These are phyloP conservation scores for Hypercompe scribonia DNA, from an alignment of 2,888 invertebrate genomes.

Conservation along the genomic window DNA sequence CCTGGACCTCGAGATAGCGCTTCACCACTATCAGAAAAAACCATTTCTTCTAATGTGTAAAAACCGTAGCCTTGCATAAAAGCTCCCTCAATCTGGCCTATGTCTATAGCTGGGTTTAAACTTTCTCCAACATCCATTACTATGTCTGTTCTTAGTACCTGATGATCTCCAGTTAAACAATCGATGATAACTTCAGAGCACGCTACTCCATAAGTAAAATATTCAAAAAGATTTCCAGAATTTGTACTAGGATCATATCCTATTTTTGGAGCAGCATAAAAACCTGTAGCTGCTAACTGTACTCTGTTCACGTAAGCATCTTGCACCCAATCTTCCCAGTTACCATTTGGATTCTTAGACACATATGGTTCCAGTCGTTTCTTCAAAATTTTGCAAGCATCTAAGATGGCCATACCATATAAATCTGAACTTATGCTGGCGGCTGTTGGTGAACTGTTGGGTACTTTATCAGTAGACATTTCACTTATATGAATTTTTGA, in stretches of 20 bases:
- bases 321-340: constrained; percentile 93
- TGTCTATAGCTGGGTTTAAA: constrained; percentile 95
- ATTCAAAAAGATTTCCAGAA: constrained; percentile 90
- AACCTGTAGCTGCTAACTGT: constrained; percentile 91
- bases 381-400: constrained; percentile 90
- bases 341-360: constrained; percentile 88
- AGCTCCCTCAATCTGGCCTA: constrained; percentile 96
- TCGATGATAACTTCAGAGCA: constrained; percentile 95
- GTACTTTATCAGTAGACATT: constrained; percentile 93
- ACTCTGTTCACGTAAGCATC: constrained; percentile 90
- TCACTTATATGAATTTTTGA: constrained; percentile 90
- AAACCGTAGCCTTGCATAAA: constrained; percentile 95
- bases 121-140: constrained; percentile 97
- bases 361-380: constrained; percentile 89
- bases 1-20: constrained; percentile 93
- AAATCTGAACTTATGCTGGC: constrained; percentile 93
- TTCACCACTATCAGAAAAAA: constrained; percentile 91
- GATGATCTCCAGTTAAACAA: constrained; percentile 94
- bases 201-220: constrained; percentile 93
- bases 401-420: constrained; percentile 93
- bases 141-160: constrained; percentile 93
- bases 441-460: constrained; percentile 93
- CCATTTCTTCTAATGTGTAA: constrained; percentile 93
- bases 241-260: constrained; percentile 88
- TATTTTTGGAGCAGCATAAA: constrained; percentile 89